A percentile compares a stretch with the other conserved stretches of the same genome.
Conservation (phyloP, 2,113 vertebrate genomes). For the Hystrix cristata region DNA sequence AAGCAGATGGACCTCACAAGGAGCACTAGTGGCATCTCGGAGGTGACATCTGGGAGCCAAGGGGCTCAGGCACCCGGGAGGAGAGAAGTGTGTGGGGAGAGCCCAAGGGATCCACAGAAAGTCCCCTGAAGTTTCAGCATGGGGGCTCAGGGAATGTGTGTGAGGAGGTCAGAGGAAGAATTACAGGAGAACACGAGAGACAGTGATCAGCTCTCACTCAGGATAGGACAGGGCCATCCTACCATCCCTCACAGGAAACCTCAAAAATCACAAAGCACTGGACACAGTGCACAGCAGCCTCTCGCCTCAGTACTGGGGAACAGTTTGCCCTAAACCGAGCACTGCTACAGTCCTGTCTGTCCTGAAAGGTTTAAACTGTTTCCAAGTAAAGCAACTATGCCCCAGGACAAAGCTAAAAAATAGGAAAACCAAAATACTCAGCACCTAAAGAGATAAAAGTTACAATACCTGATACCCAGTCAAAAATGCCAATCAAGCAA, state of each 20-base stretch:
- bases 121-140: background rate
- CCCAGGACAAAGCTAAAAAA: background rate
- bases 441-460: background rate
- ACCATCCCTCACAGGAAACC: background rate
- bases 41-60: background rate
- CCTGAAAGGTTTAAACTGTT: background rate
- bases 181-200: too few relatives aligned
- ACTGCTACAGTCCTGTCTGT: background rate
- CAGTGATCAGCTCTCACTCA: background rate
- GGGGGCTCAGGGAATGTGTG: accelerated
- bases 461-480: background rate
- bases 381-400: background rate
- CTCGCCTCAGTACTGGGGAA: background rate
- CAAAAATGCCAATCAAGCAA: background rate
- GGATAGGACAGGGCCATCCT: background rate
- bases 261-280: accelerated
- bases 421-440: background rate
- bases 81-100: background rate
- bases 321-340: background rate
- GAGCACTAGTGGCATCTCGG: too few relatives aligned
- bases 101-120: background rate
- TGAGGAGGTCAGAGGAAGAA: background rate
- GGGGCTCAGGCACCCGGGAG: background rate
- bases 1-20: background rate
- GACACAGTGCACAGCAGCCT: too few relatives aligned